Evolutionary conservation across 2,797 vertebrate species (phyloP).

Genomic region (Phoeniculus purpureus): DNA sequence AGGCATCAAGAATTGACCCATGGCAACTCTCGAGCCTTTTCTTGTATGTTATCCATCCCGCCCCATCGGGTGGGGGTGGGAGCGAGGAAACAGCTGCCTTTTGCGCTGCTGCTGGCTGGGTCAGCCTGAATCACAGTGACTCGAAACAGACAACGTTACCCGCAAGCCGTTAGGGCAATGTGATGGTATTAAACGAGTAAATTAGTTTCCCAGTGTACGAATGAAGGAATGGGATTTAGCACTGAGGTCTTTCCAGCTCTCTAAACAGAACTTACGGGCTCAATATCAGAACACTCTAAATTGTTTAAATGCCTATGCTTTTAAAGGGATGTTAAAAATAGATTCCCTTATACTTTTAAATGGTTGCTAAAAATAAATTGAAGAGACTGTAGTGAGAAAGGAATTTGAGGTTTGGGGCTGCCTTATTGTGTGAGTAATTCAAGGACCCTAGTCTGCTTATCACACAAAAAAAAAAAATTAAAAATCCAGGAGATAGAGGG

Average conservation of each 20-base stretch:
- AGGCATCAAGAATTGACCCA: no score
- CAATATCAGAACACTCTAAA: neutral
- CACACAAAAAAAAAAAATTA: neutral
- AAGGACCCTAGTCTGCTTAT: neutral
- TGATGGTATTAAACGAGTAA: neutral
- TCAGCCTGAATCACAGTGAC: neutral
- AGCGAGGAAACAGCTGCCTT: neutral
- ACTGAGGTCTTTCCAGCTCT: neutral
- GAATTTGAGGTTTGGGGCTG: neutral
- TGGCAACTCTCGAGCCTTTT: neutral
- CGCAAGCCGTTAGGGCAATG: neutral
- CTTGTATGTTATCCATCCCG: neutral
- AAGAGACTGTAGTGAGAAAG: neutral
- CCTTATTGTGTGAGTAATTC: neutral
- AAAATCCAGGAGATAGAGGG: neutral
- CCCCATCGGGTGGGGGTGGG: neutral
- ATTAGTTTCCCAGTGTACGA: neutral
- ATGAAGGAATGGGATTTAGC: neutral
- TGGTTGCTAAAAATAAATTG: neutral
- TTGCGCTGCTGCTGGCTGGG: neutral
- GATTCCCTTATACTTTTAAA: conserved; percentile 3
- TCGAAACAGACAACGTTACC: neutral
- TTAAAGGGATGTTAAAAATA: conserved; percentile 5
- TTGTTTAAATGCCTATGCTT: neutral
- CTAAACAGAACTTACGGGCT: neutral